Conservation (phyloP, 2,113 vertebrate genomes). For the Platanista minor region DNA sequence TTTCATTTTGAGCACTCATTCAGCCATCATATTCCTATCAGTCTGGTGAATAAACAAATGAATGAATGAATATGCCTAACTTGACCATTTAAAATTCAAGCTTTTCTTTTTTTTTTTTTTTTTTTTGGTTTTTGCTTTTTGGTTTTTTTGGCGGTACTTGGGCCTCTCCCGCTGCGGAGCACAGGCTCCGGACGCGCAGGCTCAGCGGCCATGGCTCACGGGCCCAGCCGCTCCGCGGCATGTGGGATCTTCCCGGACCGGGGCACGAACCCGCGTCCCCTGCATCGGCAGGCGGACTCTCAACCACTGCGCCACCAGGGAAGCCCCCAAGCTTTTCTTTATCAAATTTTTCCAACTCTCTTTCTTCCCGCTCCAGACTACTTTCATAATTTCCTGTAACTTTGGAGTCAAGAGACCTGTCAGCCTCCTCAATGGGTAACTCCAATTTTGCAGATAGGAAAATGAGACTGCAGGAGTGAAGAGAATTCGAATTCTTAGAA, state of each 20-base stretch:
- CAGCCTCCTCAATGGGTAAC: background rate
- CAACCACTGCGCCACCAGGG: no score
- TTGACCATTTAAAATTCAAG: background rate
- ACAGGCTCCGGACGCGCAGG: no score
- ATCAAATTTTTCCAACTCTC: background rate
- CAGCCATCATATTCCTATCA: background rate
- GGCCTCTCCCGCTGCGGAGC: no score
- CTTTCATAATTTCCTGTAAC: background rate
- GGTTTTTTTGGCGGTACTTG: no score
- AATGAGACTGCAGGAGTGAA: background rate
- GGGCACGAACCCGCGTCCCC: no score
- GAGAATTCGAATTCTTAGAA: conserved; percentile 54
- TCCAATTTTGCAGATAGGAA: background rate
- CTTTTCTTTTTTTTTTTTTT: conserved; percentile 9
- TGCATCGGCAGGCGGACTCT: no score
- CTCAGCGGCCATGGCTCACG: no score
- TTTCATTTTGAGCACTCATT: background rate
- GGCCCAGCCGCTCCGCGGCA: no score
- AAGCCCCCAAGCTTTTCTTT: background rate
- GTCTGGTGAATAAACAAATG: background rate
- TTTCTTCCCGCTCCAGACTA: background rate
- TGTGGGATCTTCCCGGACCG: no score
- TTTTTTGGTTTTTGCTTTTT: no score
- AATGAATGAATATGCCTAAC: background rate
- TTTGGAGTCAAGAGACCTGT: background rate